Conservation (phyloP, 2,113 vertebrate species). For the Promerops cafer region DNA sequence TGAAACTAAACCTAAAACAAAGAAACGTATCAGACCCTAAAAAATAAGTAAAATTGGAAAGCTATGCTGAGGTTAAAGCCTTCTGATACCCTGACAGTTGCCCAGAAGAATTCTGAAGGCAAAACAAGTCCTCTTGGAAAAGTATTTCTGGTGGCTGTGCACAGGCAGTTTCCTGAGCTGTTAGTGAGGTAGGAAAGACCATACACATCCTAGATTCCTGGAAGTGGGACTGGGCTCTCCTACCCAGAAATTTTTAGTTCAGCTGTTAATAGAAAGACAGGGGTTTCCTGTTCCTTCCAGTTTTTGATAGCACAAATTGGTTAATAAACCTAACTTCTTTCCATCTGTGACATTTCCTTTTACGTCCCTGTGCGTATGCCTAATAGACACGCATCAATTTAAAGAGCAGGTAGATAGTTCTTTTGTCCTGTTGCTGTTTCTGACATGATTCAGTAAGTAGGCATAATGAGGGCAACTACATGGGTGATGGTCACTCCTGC, state of each 20-base stretch:
- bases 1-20: background rate
- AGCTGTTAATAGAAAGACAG: background rate
- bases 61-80: background rate
- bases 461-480: background rate
- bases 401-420: background rate
- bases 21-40: too few species aligned
- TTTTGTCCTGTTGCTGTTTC: background rate
- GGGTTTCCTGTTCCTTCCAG: background rate
- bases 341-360: background rate
- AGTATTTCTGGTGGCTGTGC: background rate
- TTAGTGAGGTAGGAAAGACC: background rate
- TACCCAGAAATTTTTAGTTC: background rate
- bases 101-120: background rate
- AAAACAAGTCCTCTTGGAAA: background rate
- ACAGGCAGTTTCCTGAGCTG: background rate
- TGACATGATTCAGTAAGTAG: background rate
- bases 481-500: background rate
- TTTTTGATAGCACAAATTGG: background rate
- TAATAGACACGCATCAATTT: background rate
- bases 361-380: accelerated
- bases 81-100: background rate
- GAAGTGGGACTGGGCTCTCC: background rate
- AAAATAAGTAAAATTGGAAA: background rate
- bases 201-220: background rate
- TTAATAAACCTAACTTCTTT: background rate